Evolutionary conservation across 2,113 vertebrate species (phyloP), one percentile per base, ranked within the genome.

Genomic region (Coturnix japonica): DNA sequence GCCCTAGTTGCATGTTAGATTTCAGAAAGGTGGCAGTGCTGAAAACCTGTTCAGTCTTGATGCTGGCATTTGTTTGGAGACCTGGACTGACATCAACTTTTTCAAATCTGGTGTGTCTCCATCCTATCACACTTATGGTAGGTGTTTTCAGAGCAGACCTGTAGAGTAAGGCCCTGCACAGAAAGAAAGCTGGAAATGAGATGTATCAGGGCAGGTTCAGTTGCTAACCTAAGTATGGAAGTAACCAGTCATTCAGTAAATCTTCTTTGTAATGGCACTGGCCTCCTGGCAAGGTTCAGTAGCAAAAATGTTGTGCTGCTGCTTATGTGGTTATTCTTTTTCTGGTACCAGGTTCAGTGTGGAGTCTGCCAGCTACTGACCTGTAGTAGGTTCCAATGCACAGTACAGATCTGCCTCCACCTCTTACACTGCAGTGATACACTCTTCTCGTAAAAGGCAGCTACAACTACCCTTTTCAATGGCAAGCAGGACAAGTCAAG

Each of bases 291-390:
- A 65, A 49, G n/a, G n/a, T 11, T 69, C 39, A 49, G 71, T 25
- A 87, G 66, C 28, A 39, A 37, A 72, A 80, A 63, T 13, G 13
- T 9, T 7, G 30, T 71, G 28, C 41, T 35, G 25, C 22, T 56
- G 33, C 17, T 1, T 1, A 77, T 11, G 12, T 18, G 11, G 33
- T 28, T 46, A 6, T 0, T 0, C 56, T 47, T 15, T 39, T 43
- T 15, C 23, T 18, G 13, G 9, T 11, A 47, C 22, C 1, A 0
- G 0, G 2, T 13, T 30, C 51, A 71, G 26, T 1, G 1, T 5
- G 66, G 26, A 84, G 39, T 20, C 23, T 25, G 63, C 33, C 72
- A 78, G 35, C 53, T 81, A 43, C 25, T 53, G 26, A 1, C 54
- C 33, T 43, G 31, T 43, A 3, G 1, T 0, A 49, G 26, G 21